Percentiles rank a stretch among this genome's conserved stretches.
Evolutionary conservation across 2,797 vertebrate genomes (phyloP).

Genomic region (Allobates femoralis): DNA sequence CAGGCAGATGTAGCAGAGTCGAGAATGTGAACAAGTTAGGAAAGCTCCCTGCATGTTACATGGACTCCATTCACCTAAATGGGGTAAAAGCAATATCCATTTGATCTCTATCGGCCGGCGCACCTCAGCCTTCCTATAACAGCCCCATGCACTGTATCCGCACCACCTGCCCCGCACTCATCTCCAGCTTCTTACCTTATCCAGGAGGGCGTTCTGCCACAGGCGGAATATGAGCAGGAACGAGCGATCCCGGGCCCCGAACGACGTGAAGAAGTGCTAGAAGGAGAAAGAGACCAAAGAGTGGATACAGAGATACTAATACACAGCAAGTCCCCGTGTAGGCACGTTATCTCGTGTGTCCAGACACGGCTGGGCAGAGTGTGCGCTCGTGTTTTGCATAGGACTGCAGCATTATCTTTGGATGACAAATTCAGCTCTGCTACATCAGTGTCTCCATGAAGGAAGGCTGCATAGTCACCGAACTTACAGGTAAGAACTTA

Average conservation of each 20-base stretch:
- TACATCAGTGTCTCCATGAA: not conserved
- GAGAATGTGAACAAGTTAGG: too few species aligned
- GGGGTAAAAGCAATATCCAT: too few species aligned
- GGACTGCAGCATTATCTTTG: not conserved
- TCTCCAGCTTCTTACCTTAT: conserved; percentile 79
- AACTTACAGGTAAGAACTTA: too few species aligned
- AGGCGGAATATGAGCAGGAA: conserved; percentile 91
- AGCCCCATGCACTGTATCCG: too few species aligned
- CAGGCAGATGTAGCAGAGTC: not conserved
- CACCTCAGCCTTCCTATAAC: too few species aligned
- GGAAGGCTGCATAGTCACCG: too few species aligned
- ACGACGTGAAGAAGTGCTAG: conserved; percentile 94
- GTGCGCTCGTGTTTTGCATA: not conserved
- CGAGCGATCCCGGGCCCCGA: conserved; percentile 91
- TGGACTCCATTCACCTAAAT: too few species aligned
- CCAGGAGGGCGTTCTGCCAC: conserved; percentile 91
- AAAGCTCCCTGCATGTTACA: too few species aligned
- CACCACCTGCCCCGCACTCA: not conserved
- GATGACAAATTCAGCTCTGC: not conserved
- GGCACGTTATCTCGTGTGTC: too few species aligned
- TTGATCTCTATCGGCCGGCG: too few species aligned
- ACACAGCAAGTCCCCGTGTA: too few species aligned
- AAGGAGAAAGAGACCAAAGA: not conserved
- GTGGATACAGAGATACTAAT: too few species aligned
- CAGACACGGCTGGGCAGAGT: not conserved